Base-by-base conservation (phyloP, 2,888 invertebrate genomes). In the Teleiodes luculella region DNA sequence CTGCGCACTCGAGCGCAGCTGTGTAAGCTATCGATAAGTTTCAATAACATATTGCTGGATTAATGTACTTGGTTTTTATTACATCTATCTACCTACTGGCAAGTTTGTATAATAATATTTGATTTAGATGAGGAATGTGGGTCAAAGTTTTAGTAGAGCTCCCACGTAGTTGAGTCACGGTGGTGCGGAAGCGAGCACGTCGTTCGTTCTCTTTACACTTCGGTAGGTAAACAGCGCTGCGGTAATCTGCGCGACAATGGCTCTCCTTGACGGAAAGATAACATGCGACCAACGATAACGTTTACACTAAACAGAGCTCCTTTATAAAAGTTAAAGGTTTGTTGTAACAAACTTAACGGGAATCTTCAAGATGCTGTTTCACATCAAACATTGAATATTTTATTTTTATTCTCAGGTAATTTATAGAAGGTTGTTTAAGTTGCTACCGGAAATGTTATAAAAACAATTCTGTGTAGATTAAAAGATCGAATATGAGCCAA, bases 11-110 rank as follows among this genome's bases (percentile, higher is more conserved):
- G 56, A 54, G 56, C 65, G 72, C 83, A 83, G 80, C 82, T 84
- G 82, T 78, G 76, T 76, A 78, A 81, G 72, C 76, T 76, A 74
- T 74, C 68, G 82, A 78, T 80, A 78, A 71, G 67, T 57, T 66
- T 76, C 68, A 82, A 79, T 78, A 80, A 76, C 70, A 73, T 75
- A 77, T 80, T 81, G 80, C 80, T 80, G 33, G 49, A 37, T 37
- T 49, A 37, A 28, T 49, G 35, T 14, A 35, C 11, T 47, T 47
- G 35, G 18, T 48, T 48, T 48, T 48, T 49, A 11, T 49, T 49
- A 37, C 36, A 36, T 49, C 11, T 33, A 33, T 8, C 5, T 52
- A 59, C 52, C 50, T 46, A 54, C 55, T 58, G 53, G 46, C 56
- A 59, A 61, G 56, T 49, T 43, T 53, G 52, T 52, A 55, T 50